These are phyloP conservation scores for Labeo rohita DNA, from an alignment of 2,113 vertebrate genomes.

Conservation along the genomic window DNA sequence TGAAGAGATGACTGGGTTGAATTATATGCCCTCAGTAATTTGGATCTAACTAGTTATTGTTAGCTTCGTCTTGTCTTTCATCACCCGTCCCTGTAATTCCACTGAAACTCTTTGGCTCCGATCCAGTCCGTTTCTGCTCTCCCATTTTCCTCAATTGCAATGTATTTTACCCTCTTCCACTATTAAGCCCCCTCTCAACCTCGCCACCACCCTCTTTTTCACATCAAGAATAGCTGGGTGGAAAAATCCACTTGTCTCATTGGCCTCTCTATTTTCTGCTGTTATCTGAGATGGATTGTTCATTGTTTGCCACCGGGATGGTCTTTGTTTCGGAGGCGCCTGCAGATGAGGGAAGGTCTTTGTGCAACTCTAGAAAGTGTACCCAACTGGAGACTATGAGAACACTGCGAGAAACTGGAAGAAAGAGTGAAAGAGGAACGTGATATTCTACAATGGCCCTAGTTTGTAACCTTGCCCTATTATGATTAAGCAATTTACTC, in stretches of 20 bases:
- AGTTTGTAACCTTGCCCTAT: conserved; percentile 3
- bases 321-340: conserved; percentile 76
- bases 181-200: conserved; percentile 33
- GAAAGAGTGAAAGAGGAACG: conserved; percentile 23
- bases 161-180: conserved; percentile 6
- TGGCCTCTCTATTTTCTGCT: conserved; percentile 66
- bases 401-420: conserved; percentile 20
- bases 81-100: conserved; percentile 44
- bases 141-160: conserved; percentile 30
- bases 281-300: conserved; percentile 76
- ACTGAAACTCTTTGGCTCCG: conserved; percentile 44
- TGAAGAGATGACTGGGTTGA: conserved; percentile 29
- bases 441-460: conserved; percentile 31
- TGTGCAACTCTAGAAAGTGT: conserved; percentile 59
- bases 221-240: conserved; percentile 61
- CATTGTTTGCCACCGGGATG: conserved; percentile 76
- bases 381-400: conserved; percentile 51
- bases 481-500: background rate
- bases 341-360: conserved; percentile 68
- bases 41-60: conserved; percentile 39
- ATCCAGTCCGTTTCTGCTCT: conserved; percentile 9
- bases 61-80: conserved; percentile 31
- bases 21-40: conserved; percentile 17
- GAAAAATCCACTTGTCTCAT: conserved; percentile 70
- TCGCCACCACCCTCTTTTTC: conserved; percentile 57